A percentile compares a stretch with the other conserved stretches of the same genome.
These are phyloP conservation scores for Gastracanthus pulcherrimus DNA, from an alignment of 2,888 invertebrate genomes.

Conservation along the genomic window DNA sequence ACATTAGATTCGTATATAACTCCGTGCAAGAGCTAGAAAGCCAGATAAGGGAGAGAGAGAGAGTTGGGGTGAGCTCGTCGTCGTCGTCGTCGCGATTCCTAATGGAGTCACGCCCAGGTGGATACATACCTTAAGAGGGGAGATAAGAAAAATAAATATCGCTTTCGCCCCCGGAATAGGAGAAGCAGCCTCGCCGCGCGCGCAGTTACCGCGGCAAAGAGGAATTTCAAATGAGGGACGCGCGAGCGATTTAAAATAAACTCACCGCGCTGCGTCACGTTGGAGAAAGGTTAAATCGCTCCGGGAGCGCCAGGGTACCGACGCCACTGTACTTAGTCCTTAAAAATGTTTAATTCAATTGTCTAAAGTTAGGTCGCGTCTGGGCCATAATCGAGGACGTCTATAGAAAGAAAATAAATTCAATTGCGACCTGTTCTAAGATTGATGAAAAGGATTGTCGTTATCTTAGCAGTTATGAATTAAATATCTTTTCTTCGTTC, in stretches of 20 bases:
- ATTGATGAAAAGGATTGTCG: too few species aligned
- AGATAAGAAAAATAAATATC: slow-evolving; percentile 58
- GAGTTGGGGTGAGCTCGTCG: not conserved
- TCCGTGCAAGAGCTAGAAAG: too few species aligned
- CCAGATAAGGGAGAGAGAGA: not conserved
- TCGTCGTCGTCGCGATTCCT: slow-evolving; percentile 52
- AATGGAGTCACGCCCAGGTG: slow-evolving; percentile 61
- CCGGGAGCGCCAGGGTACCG: too few species aligned
- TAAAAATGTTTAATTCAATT: slow-evolving; percentile 44
- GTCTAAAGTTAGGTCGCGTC: not conserved
- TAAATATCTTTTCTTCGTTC: too few species aligned
- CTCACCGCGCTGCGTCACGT: slow-evolving; percentile 5
- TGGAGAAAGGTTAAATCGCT: slow-evolving; percentile 20
- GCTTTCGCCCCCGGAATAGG: slow-evolving; percentile 47
- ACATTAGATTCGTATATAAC: slow-evolving; percentile 32
- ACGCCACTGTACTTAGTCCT: not conserved
- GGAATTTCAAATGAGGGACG: slow-evolving; percentile 45
- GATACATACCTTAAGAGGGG: slow-evolving; percentile 47
- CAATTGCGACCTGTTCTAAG: too few species aligned
- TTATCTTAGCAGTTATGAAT: too few species aligned
- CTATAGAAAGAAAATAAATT: too few species aligned
- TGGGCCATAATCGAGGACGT: not conserved
- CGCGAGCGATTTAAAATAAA: slow-evolving; percentile 42
- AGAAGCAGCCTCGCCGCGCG: not conserved
- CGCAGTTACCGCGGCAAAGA: slow-evolving; percentile 10